Evolutionary conservation across 2,797 vertebrate species (phyloP).

Genomic region (Silurus aristotelis): DNA sequence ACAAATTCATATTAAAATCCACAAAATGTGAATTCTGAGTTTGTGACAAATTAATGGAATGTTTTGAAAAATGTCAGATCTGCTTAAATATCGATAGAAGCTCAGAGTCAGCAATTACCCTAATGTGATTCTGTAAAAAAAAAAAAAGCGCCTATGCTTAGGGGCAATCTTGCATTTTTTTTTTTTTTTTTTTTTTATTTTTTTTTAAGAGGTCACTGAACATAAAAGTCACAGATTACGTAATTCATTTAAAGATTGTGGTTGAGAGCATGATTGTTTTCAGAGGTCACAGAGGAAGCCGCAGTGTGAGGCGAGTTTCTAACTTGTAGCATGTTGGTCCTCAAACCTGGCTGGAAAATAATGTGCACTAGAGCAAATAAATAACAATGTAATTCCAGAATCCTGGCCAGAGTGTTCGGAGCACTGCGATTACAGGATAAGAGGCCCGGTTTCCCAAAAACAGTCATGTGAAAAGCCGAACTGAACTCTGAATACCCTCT

Average conservation of each 20-base stretch:
- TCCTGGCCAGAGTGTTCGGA: neutral
- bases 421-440: slow-evolving; percentile 11
- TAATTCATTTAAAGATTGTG: neutral
- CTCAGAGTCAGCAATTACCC: neutral
- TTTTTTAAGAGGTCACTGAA: neutral
- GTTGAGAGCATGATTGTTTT: neutral
- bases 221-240: neutral
- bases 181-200: neutral
- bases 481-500: neutral
- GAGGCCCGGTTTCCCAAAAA: slow-evolving; percentile 3
- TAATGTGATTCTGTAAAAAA: neutral
- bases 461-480: neutral
- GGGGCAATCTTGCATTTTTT: neutral
- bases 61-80: neutral
- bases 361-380: neutral
- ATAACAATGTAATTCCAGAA: neutral
- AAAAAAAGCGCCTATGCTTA: neutral
- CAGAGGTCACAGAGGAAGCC: no score
- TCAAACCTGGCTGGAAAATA: neutral
- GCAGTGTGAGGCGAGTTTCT: neutral
- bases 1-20: no score
- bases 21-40: no score
- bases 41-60: neutral
- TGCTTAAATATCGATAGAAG: neutral
- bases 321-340: neutral